Evolutionary conservation across 2,888 invertebrate genomes (phyloP), one percentile per base, ranked within the genome.

Genomic region (Drosophila neotestacea): DNA sequence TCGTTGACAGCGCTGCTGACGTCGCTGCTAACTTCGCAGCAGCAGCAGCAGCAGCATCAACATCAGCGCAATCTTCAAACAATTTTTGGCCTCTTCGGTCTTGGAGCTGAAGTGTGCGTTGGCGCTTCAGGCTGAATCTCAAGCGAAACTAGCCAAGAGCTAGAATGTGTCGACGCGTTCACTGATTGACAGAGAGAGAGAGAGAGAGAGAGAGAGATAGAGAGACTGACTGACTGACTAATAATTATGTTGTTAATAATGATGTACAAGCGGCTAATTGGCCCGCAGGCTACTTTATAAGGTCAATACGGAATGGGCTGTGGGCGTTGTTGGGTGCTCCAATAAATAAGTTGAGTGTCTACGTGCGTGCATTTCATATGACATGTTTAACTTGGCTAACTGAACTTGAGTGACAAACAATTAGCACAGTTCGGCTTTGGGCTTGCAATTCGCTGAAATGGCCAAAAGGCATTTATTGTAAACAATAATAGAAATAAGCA

Each of bases 341-440:
- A 73, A 52, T 75, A 71, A 73, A 71, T 60, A 58, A 58, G 61
- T 55, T 74, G 76, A 83, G 69, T 74, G 68, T 16, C n/a, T 59
- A 86, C 86, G 84, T 84, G 84, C 73, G 34, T 77, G 77, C 79
- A 55, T 74, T 85, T 55, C 61, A 56, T 62, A 85, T 71, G 77
- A 69, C 77, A 41, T 72, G 67, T 48, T 85, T 85, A 84, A 58
- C 65, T 70, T 71, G 79, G 65, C 51, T 64, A 60, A 69, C 56
- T 71, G 78, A 69, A 74, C 65, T 68, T 78, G 72, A 83, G 80
- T 74, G 82, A 59, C 79, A 77, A 79, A 79, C 81, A 85, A 85
- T 84, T 84, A 85, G 84, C 84, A 84, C 84, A 65, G 58, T 66
- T 61, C 30, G 46, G 39, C 44, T 50, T 22, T 22, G 3, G 22